Base-by-base conservation (phyloP, 2,113 vertebrate species). In the Himantopus leucocephalus region DNA sequence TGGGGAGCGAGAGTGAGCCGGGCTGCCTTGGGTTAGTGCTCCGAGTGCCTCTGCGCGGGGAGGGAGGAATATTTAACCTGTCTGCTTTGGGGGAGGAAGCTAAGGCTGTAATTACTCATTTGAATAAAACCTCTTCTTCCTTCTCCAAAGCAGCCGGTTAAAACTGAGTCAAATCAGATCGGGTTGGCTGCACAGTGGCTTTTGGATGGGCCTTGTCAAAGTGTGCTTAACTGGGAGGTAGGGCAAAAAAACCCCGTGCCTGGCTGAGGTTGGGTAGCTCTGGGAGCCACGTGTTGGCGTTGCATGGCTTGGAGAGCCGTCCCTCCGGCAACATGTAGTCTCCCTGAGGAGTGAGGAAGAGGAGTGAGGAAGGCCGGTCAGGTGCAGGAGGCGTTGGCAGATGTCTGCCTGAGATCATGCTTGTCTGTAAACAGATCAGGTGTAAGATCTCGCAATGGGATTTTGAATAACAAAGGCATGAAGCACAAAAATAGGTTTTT, bases 1-100 rank as follows among this genome's bases (percentile, higher is more conserved):
- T 0, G 5, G 27, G n/a, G 35, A 60, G 55, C 4, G 4, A 23
- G 27, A 21, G 22, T 6, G 15, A 37, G 50, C 14, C 0, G 6
- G 58, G 30, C 52, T 53, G 39, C 20, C 41, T 21, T 5, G 20
- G 35, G 47, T 60, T 16, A 18, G 35, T 6, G 41, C 20, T 11
- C 34, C 0, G 6, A 5, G 39, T 4, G 41, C 7, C 13, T 4
- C 47, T 3, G 55, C 0, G 7, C 0, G 1, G 8, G 13, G 7
- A 1, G 52, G 60, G 63, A 32, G 56, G 63, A 32, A 64, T 2
- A 6, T 35, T 37, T 9, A 43, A 66, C 53, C 53, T 12, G 20
- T 32, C 58, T 16, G 48, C 62, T 47, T 5, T 6, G n/a, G 63
- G 59, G 59, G 5, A 62, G 75, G 92, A 82, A 60, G 71, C 30